A percentile compares a stretch with the other conserved stretches of the same genome.
phyloP scores from a whole-genome alignment of 2,113 vertebrate genomes.

The Mustelus asterias region DNA sequence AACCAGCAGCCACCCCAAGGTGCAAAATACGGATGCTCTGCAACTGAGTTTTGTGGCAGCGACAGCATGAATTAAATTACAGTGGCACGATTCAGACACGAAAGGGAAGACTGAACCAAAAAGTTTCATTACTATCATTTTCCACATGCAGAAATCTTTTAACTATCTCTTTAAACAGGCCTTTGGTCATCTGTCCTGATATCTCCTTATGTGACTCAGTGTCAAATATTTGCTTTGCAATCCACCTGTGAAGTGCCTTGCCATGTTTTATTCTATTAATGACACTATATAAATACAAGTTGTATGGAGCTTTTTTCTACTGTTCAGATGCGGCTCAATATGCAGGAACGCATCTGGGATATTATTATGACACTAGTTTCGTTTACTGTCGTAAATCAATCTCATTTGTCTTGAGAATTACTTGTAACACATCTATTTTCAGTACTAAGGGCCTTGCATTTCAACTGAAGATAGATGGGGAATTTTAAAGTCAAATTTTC shows the following conservation, averaged over 20 bases:
- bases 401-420: neutral
- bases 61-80: neutral
- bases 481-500: neutral
- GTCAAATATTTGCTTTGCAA: no score
- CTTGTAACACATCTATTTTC: neutral
- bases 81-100: neutral
- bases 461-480: neutral
- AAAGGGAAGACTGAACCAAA: neutral
- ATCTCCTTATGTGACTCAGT: no score
- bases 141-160: neutral
- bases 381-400: neutral
- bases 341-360: neutral
- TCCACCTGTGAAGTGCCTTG: no score
- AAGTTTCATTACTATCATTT: neutral
- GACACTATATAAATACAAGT: no score
- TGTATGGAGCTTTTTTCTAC: neutral
- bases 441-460: neutral
- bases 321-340: neutral
- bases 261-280: no score
- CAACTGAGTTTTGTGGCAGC: no score
- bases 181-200: no score
- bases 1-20: no score
- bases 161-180: neutral
- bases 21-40: no score
- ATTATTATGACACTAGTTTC: neutral